Conservation (phyloP, 2,797 vertebrate genomes). For the Balearica regulorum region DNA sequence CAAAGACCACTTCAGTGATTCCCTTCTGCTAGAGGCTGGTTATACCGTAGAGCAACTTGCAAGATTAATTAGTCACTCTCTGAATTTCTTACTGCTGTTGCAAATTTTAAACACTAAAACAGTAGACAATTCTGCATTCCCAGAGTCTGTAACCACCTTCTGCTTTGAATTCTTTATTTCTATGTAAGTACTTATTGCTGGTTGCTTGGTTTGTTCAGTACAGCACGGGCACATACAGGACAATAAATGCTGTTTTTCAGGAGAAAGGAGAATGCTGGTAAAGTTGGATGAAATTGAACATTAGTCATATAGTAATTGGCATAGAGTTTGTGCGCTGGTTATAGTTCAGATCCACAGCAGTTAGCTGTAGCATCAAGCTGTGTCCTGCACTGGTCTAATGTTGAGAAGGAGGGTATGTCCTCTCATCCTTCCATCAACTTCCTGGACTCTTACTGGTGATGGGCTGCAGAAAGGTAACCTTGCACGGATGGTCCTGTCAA, state of each 20-base stretch:
- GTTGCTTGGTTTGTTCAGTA: not conserved
- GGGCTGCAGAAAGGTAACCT: not conserved
- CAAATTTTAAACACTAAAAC: not conserved
- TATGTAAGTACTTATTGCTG: not conserved
- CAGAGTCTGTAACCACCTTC: not conserved
- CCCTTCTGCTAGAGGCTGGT: not conserved
- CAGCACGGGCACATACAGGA: not conserved
- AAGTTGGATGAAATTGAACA: not conserved
- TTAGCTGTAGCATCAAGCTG: not conserved
- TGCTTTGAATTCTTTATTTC: not conserved
- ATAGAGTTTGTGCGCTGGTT: not conserved
- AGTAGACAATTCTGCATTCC: not conserved
- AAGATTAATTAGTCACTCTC: not conserved
- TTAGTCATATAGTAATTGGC: not conserved
- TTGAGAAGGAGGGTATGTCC: not conserved
- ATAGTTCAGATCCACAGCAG: fast-evolving
- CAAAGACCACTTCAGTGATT: not conserved
- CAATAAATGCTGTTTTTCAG: not conserved
- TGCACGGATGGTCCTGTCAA: not conserved
- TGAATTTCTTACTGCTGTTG: not conserved
- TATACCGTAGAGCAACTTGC: not conserved
- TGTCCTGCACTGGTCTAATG: not conserved
- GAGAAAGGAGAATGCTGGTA: not conserved
- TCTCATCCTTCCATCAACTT: fast-evolving
- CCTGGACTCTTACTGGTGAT: fast-evolving